These are phyloP conservation scores for Emys orbicularis DNA, from an alignment of 2,797 vertebrate genomes.

Conservation along the genomic window DNA sequence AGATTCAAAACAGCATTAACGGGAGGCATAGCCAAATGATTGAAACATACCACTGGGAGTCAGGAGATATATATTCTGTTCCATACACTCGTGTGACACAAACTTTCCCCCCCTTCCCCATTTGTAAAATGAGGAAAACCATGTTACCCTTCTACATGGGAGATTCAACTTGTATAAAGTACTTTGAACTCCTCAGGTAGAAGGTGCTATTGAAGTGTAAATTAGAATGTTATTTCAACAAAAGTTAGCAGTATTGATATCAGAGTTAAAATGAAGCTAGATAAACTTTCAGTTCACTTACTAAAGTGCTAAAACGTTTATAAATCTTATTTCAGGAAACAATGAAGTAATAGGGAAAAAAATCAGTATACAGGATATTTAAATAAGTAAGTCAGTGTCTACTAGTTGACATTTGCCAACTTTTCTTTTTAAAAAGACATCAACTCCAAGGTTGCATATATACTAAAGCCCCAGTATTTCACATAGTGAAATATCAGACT, in stretches of 20 bases:
- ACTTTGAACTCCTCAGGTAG: not conserved
- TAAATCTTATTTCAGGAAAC: conserved; percentile 8
- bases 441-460: not conserved
- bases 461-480: not conserved
- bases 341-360: not conserved
- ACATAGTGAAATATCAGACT: not conserved
- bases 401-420: conserved; percentile 5
- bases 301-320: not conserved
- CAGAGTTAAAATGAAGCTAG: conserved; percentile 4
- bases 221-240: conserved; percentile 1
- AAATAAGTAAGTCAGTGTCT: not conserved
- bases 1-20: not conserved
- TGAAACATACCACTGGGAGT: not conserved
- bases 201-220: not conserved
- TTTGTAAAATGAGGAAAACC: not conserved
- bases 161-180: not conserved
- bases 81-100: not conserved
- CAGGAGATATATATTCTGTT: not conserved
- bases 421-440: not conserved
- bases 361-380: not conserved
- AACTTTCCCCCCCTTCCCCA: not conserved
- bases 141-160: not conserved
- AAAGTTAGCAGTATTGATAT: not conserved
- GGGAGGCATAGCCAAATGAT: not conserved
- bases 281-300: not conserved